Percentiles rank a stretch among this genome's conserved stretches.
Evolutionary conservation across 2,113 vertebrate species (phyloP).

Genomic region (Numida meleagris): DNA sequence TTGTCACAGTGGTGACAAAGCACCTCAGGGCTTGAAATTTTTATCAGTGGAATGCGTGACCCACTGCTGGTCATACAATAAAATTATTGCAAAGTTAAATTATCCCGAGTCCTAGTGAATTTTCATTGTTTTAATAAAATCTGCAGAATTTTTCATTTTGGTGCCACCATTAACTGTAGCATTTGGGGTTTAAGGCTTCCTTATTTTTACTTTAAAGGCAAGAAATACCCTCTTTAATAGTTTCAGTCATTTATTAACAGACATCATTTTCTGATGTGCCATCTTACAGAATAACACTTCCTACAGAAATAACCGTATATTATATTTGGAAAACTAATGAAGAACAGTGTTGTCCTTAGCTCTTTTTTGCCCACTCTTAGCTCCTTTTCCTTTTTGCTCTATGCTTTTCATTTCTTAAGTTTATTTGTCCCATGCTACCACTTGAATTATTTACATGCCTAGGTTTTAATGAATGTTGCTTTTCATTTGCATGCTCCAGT

Average conservation of each 20-base stretch:
- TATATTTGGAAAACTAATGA: neutral
- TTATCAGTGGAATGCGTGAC: neutral
- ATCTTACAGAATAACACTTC: neutral
- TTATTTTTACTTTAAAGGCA: neutral
- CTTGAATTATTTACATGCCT: neutral
- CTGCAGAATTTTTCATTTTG: neutral
- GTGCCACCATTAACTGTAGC: neutral
- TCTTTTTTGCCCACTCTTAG: neutral
- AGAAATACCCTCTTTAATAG: neutral
- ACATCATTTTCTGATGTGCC: neutral
- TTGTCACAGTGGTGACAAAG: neutral
- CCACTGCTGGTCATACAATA: neutral
- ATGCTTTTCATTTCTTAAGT: neutral
- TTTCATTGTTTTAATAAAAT: neutral
- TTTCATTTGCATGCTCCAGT: slow-evolving; percentile 11
- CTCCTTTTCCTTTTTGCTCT: neutral
- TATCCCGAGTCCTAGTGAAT: neutral
- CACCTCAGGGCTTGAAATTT: neutral
- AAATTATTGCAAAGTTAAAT: neutral
- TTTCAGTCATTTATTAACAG: neutral
- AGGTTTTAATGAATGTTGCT: neutral
- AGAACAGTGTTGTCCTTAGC: neutral
- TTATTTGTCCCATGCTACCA: neutral
- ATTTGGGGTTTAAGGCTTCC: neutral
- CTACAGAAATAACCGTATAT: neutral